A percentile compares a stretch with the other conserved stretches of the same genome.
Evolutionary conservation across 53 echinoderm and acorn worm species (phyloP).

Genomic region (Arbacia lixula): DNA sequence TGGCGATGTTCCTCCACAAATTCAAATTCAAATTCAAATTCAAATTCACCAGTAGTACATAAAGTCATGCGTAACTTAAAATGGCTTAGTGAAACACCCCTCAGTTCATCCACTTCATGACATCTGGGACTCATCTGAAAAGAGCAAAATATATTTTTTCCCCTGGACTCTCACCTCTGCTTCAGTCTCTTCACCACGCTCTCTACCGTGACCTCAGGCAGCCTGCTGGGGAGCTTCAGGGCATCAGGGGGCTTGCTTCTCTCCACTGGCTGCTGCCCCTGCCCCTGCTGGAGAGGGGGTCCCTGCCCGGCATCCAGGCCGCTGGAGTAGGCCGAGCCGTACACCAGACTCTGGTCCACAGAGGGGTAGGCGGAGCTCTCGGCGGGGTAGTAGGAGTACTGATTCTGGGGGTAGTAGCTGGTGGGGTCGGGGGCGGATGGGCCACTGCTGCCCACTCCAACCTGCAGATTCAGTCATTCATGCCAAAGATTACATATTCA

Average conservation of each 20-base stretch:
- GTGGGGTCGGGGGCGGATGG: conserved; percentile 52
- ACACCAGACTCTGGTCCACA: conserved; percentile 57
- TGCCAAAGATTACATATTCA: no score
- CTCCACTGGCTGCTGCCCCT: conserved; percentile 11
- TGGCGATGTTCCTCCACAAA: no score
- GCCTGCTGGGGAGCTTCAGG: conserved; percentile 63
- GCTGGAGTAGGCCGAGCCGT: conserved; percentile 47
- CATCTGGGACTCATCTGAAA: no score
- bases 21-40: no score
- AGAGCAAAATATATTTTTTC: no score
- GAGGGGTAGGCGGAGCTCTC: conserved; percentile 35
- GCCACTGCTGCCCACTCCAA: no score
- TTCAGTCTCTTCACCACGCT: conserved; percentile 80
- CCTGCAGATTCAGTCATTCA: no score
- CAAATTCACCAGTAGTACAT: no score
- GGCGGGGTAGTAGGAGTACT: conserved; percentile 68
- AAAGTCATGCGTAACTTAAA: no score
- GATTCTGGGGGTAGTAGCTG: conserved; percentile 67
- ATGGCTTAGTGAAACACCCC: no score
- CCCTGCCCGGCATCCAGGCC: conserved; percentile 10
- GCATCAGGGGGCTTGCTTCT: conserved; percentile 58
- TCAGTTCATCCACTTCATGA: no score
- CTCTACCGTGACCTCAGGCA: conserved; percentile 74
- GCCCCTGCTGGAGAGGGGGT: background rate
- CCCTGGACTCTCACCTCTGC: conserved; percentile 78